Base-by-base conservation (phyloP, 2,888 invertebrate species). In the Drosophila rellima region DNA sequence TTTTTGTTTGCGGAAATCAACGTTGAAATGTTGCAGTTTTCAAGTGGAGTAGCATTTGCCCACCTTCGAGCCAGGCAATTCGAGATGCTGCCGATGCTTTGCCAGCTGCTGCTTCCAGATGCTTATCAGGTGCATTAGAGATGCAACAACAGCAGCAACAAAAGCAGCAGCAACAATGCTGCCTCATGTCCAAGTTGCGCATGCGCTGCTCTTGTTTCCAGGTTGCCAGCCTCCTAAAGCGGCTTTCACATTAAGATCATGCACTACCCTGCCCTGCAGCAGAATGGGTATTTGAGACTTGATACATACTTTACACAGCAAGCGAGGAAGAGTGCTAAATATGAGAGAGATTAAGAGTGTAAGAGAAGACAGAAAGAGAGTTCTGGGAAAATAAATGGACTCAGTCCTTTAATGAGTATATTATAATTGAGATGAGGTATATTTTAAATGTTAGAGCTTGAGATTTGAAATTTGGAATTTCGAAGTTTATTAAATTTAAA, bases 11-110 rank as follows among this genome's bases (percentile, higher is more conserved):
- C 77, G 74, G 74, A 77, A 77, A 75, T 61, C 72, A 55, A 52
- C 65, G 66, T 42, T 67, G 67, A 75, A 75, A 71, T 64, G 75
- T 67, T 65, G 78, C 64, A 51, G 50, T 47, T 35, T 55, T 35
- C 82, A 82, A 77, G 54, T 80, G 68, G 54, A 80, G 80, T 64
- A 79, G 47, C 45, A 40, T 15, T 39, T 52, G 67, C 56, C 52
- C 68, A 74, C 81, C 74, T 80, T 55, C 45, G 31, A 68, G 62
- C 52, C 47, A 45, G 23, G 69, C 59, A 79, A 80, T 60, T 60
- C 44, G 82, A 82, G 76, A 61, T 51, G 82, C 56, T 56, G 78
- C 45, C 42, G 39, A 26, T 37, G 23, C 45, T 29, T 1, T 11
- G 5, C 8, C 51, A 29, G 55, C 51, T 23, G 37, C 59, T 52